phyloP scores from a whole-genome alignment of 2,113 vertebrate genomes.

The Sebastes schlegelii region DNA sequence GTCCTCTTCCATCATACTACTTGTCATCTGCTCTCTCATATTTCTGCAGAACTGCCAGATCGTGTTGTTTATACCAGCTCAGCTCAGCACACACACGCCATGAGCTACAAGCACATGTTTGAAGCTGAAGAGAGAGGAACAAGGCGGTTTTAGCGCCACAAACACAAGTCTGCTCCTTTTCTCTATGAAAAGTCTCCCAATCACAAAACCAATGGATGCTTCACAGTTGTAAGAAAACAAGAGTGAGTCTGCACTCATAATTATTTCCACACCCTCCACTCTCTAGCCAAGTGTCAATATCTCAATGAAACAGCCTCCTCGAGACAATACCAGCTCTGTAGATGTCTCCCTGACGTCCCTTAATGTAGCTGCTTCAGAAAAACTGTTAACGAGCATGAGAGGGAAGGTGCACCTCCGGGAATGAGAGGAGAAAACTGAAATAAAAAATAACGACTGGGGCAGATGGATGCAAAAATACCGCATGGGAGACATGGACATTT shows the following conservation, averaged over 20 bases:
- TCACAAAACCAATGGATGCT: not conserved
- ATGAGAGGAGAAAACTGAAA: not conserved
- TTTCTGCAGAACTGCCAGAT: slow-evolving; percentile 41
- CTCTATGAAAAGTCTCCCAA: slow-evolving; percentile 11
- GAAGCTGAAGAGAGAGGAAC: not conserved
- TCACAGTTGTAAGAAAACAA: not conserved
- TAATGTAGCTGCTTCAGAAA: slow-evolving; percentile 18
- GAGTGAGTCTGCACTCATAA: not conserved
- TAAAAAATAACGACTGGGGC: not conserved
- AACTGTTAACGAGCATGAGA: slow-evolving; percentile 4
- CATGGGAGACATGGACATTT: not conserved
- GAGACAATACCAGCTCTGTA: not conserved
- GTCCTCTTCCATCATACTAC: slow-evolving; percentile 10
- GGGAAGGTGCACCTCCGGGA: not conserved
- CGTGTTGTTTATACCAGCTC: slow-evolving; percentile 42
- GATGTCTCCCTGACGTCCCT: not conserved
- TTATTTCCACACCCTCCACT: not conserved
- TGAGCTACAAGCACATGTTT: slow-evolving; percentile 27
- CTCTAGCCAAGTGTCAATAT: not conserved
- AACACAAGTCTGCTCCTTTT: slow-evolving; percentile 22
- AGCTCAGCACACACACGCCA: slow-evolving; percentile 8
- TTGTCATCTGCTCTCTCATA: slow-evolving; percentile 36
- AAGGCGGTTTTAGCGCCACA: not conserved
- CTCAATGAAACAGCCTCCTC: not conserved
- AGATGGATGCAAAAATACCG: not conserved